Percentiles rank a stretch among this genome's conserved stretches.
Conservation (phyloP, 2,113 vertebrate species). For the Cervus canadensis region DNA sequence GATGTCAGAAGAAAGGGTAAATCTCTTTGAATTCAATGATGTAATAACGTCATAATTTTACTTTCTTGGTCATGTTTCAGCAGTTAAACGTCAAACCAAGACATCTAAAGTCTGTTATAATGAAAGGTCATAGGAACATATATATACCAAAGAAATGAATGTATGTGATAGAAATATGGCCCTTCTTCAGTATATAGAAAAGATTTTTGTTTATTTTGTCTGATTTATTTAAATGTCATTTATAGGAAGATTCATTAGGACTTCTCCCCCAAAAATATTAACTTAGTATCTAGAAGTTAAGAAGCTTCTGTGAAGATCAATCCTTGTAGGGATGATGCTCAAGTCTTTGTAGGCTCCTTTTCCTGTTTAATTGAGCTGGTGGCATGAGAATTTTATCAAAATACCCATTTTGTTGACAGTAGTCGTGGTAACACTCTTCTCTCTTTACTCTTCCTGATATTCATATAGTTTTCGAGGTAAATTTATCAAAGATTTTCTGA, state of each 20-base stretch:
- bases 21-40: not conserved
- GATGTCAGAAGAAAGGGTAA: not conserved
- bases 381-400: not conserved
- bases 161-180: not conserved
- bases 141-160: not conserved
- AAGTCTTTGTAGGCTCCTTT: not conserved
- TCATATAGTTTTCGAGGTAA: not conserved
- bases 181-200: not conserved
- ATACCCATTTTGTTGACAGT: not conserved
- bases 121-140: not conserved
- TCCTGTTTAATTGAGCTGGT: not conserved
- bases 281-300: not conserved
- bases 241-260: not conserved
- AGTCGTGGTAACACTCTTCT: not conserved
- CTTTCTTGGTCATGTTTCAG: not conserved
- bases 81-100: not conserved
- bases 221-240: not conserved
- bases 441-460: not conserved
- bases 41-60: not conserved
- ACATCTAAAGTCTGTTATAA: not conserved
- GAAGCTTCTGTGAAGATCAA: not conserved
- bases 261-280: accelerated
- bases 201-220: not conserved
- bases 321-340: not conserved
- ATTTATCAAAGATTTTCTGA: not conserved